A percentile compares a stretch with the other conserved stretches of the same genome.
These are phyloP conservation scores for Acropternis orthonyx DNA, from an alignment of 2,797 vertebrate genomes.

Conservation along the genomic window DNA sequence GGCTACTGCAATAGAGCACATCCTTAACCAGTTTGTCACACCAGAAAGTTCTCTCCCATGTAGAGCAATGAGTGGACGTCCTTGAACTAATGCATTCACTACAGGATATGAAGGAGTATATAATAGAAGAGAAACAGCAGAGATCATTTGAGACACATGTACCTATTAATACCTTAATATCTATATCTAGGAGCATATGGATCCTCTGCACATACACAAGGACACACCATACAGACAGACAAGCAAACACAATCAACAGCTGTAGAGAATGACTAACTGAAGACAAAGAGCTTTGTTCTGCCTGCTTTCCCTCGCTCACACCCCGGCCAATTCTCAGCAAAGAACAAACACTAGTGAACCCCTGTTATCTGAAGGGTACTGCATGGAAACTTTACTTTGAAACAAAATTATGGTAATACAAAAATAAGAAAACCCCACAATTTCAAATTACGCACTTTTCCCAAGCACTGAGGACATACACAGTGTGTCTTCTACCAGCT, in stretches of 20 bases:
- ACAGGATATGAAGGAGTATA: neutral
- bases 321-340: fast-evolving
- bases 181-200: neutral
- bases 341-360: neutral
- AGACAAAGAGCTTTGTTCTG: slow-evolving; percentile 6
- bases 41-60: neutral
- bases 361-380: neutral
- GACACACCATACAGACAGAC: neutral
- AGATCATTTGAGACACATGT: neutral
- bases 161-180: neutral
- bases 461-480: neutral
- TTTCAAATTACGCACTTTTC: neutral
- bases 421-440: neutral
- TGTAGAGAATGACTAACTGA: neutral
- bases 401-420: neutral
- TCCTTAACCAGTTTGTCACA: neutral
- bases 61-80: neutral
- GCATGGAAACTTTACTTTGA: neutral
- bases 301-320: neutral
- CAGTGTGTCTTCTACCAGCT: fast-evolving
- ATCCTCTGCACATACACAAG: neutral
- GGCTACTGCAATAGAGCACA: neutral
- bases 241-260: neutral
- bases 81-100: neutral
- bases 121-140: neutral